Conservation (phyloP, 2,113 vertebrate genomes). For the Nerophis ophidion region DNA sequence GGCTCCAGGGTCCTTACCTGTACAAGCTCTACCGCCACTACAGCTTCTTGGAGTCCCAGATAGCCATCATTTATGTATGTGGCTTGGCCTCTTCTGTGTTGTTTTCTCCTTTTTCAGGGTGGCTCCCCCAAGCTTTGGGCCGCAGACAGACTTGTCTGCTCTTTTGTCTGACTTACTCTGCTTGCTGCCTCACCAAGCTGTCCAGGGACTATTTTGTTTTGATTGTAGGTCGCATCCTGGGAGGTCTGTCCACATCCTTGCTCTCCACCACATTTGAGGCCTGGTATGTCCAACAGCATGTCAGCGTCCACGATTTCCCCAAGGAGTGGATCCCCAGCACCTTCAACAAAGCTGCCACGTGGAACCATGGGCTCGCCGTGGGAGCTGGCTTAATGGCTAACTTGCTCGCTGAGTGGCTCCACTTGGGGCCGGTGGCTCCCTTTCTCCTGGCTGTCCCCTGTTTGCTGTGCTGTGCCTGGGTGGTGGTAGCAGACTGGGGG, state of each 20-base stretch:
- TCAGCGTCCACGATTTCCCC: conserved; percentile 82
- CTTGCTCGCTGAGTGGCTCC: conserved; percentile 80
- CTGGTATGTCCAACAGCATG: conserved; percentile 85
- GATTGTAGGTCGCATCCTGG: conserved; percentile 79
- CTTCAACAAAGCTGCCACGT: conserved; percentile 78
- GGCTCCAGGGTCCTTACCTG: conserved; percentile 91
- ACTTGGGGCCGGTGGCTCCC: conserved; percentile 84
- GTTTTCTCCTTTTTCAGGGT: conserved; percentile 79
- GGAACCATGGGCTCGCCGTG: conserved; percentile 84
- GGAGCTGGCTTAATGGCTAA: conserved; percentile 83
- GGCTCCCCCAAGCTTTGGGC: conserved; percentile 79
- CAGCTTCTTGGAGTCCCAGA: conserved; percentile 88
- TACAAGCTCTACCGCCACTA: conserved; percentile 94
- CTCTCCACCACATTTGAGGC: conserved; percentile 84
- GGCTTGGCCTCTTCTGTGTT: conserved; percentile 84
- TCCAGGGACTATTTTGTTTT: conserved; percentile 88
- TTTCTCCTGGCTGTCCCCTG: conserved; percentile 84
- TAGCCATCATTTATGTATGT: conserved; percentile 89
- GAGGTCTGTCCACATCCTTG: conserved; percentile 84
- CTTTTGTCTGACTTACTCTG: conserved; percentile 80
- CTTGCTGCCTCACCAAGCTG: conserved; percentile 86
- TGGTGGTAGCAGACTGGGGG: conserved; percentile 81
- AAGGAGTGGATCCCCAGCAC: conserved; percentile 86
- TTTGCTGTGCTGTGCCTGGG: conserved; percentile 71
- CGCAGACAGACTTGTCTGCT: conserved; percentile 83